Conservation (phyloP, 2,888 invertebrate species). For the Monopis laevigella region DNA sequence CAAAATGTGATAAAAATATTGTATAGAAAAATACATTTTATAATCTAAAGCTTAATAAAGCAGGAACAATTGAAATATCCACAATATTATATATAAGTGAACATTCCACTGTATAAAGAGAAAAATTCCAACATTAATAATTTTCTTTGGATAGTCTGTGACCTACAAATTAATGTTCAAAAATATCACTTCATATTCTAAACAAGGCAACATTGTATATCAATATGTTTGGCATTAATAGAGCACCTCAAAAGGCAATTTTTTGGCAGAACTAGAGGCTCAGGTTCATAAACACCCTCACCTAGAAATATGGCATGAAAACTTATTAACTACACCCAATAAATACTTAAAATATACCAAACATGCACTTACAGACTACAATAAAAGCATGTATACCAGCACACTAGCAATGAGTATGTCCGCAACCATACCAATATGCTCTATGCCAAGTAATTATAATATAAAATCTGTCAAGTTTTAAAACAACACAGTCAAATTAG, state of each 20-base stretch:
- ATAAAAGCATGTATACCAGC: constrained; percentile 57
- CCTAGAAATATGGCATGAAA: constrained; percentile 2
- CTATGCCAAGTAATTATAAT: constrained; percentile 45
- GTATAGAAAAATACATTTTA: background rate
- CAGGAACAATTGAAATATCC: background rate
- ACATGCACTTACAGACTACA: constrained; percentile 46
- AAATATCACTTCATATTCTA: constrained; percentile 59
- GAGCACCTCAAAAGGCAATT: constrained; percentile 61
- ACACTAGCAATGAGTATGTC: constrained; percentile 37
- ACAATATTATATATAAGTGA: constrained; percentile 1
- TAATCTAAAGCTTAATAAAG: constrained; percentile 2
- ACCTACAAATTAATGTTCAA: constrained; percentile 33
- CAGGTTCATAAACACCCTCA: background rate
- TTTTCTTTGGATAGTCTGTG: constrained; percentile 37
- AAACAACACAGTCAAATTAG: constrained; percentile 33
- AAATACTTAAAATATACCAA: constrained; percentile 43
- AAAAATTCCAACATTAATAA: background rate
- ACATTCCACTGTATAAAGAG: constrained; percentile 1
- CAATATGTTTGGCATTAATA: constrained; percentile 50
- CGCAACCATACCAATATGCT: constrained; percentile 22
- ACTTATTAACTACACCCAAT: background rate
- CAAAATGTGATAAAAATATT: background rate
- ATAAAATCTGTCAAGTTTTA: constrained; percentile 53
- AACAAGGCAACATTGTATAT: constrained; percentile 65
- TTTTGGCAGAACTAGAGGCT: constrained; percentile 18